Evolutionary conservation across 2,888 invertebrate genomes (phyloP).

Genomic region (Scaptomyza tumidula): DNA sequence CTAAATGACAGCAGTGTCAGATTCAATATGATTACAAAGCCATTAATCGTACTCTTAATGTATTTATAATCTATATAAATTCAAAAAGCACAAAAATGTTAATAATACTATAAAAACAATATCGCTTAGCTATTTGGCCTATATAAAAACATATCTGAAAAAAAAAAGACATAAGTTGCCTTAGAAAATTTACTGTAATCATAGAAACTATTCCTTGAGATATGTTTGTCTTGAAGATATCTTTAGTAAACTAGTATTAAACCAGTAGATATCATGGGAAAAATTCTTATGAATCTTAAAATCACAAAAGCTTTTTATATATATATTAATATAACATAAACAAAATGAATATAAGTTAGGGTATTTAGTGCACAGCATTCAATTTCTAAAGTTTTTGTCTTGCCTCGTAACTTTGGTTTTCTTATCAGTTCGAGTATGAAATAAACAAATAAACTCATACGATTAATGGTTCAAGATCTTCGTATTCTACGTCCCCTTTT

Average conservation of each 20-base stretch:
- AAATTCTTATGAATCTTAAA: no score
- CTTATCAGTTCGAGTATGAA: conserved; percentile 36
- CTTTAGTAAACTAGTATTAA: no score
- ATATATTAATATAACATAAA: no score
- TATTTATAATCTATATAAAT: conserved; percentile 1
- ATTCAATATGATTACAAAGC: conserved; percentile 4
- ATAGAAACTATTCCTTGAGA: no score
- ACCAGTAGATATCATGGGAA: no score
- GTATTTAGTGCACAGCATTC: background rate
- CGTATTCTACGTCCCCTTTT: background rate
- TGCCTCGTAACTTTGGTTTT: conserved; percentile 6
- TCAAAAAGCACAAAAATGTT: background rate
- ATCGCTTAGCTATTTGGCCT: background rate
- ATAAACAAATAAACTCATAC: conserved; percentile 22
- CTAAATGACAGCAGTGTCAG: conserved; percentile 20
- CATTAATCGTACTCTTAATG: conserved; percentile 5
- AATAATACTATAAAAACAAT: background rate
- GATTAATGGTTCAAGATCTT: conserved; percentile 32
- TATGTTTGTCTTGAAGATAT: background rate
- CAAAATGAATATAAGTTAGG: no score
- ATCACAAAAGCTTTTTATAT: no score
- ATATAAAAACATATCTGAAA: background rate
- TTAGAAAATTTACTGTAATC: no score
- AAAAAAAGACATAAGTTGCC: no score
- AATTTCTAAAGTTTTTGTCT: background rate